Percentiles rank a stretch among this genome's conserved stretches.
Conservation (phyloP, 2,888 invertebrate species). For the Phlogophora meticulosa region DNA sequence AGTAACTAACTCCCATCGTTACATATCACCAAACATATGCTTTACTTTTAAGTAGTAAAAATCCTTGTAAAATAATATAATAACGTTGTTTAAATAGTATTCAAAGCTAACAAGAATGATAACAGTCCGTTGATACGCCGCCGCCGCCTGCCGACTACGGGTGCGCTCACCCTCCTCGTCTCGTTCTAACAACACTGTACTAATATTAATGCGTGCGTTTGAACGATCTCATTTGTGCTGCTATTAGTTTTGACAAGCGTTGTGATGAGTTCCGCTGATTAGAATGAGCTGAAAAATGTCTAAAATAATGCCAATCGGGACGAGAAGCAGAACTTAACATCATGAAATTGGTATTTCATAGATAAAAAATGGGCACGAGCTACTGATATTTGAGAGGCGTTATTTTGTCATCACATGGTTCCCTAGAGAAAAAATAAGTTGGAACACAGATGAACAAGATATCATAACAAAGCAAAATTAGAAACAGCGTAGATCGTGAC, state of each 20-base stretch:
- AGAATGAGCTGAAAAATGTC: not conserved
- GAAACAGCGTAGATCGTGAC: not conserved
- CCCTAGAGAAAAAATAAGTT: too few relatives aligned
- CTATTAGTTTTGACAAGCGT: slow-evolving; percentile 37
- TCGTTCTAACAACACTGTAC: not conserved
- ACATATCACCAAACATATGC: too few relatives aligned
- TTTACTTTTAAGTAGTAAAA: too few relatives aligned
- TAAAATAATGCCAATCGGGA: not conserved
- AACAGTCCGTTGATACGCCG: too few relatives aligned
- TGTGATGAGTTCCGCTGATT: slow-evolving; percentile 27
- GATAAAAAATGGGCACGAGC: too few relatives aligned
- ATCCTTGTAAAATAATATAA: slow-evolving; percentile 1
- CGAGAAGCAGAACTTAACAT: not conserved
- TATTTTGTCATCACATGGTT: not conserved
- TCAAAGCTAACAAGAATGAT: not conserved
- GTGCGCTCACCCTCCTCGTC: slow-evolving; percentile 25
- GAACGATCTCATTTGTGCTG: slow-evolving; percentile 37
- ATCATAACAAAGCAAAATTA: too few relatives aligned
- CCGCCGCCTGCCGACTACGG: slow-evolving; percentile 6
- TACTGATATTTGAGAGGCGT: not conserved
- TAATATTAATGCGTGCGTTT: slow-evolving; percentile 23
- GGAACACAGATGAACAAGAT: not conserved
- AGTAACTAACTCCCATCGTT: too few relatives aligned
- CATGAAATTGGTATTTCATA: not conserved
- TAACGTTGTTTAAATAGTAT: not conserved